phyloP scores from a whole-genome alignment of 2,113 vertebrate genomes.

The Scolopax mira region DNA sequence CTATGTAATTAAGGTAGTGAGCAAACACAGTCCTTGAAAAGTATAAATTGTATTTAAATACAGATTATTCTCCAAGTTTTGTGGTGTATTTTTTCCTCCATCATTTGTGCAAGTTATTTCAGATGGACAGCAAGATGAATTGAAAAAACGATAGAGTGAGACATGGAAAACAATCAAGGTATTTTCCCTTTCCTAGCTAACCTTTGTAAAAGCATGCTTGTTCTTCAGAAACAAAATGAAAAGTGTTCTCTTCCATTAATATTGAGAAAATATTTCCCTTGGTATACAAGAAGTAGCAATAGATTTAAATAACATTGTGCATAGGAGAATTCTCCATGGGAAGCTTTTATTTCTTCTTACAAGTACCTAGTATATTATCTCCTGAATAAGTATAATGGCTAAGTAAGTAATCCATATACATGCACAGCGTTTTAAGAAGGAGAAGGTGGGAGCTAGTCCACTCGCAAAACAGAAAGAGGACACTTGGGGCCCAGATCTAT shows the following conservation, averaged over 20 bases:
- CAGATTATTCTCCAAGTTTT: neutral
- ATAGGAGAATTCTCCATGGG: neutral
- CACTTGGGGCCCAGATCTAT: neutral
- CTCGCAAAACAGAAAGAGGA: neutral
- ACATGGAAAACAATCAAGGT: slow-evolving; percentile 19
- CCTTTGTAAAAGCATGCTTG: slow-evolving; percentile 26
- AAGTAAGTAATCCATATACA: neutral
- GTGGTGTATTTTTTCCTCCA: neutral
- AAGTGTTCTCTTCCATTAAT: slow-evolving; percentile 13
- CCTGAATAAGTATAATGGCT: neutral
- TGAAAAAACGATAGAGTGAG: neutral
- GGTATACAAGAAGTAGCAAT: neutral
- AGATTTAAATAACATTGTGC: slow-evolving; percentile 18
- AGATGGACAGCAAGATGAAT: slow-evolving; percentile 5
- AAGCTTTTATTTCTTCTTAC: slow-evolving; percentile 24
- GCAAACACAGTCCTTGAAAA: neutral
- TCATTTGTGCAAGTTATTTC: neutral
- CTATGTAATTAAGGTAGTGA: neutral
- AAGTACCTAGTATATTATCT: slow-evolving; percentile 1
- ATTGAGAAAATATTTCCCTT: slow-evolving; percentile 25
- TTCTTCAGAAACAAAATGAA: slow-evolving; percentile 48
- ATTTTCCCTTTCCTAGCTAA: slow-evolving; percentile 9
- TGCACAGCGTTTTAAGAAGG: neutral
- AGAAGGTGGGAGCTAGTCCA: neutral
- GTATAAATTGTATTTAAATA: slow-evolving; percentile 15